phyloP scores from a whole-genome alignment of 2,797 vertebrate genomes.

The Muraenolepis orangiensis region DNA sequence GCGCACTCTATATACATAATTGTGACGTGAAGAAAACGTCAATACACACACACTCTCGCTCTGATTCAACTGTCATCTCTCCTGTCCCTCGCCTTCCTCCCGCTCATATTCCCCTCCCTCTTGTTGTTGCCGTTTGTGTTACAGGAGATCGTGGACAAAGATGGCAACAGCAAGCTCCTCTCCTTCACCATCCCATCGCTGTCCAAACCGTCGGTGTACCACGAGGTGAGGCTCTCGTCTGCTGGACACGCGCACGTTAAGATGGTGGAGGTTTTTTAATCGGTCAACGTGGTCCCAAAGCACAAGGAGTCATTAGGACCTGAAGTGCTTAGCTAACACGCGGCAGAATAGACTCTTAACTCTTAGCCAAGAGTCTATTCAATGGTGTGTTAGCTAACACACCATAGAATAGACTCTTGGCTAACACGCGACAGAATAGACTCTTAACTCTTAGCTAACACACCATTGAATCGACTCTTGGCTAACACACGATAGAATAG shows the following conservation, averaged over 20 bases:
- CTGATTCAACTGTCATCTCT: not conserved
- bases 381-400: too few relatives aligned
- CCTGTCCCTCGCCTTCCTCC: not conserved
- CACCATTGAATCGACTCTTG: too few relatives aligned
- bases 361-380: too few relatives aligned
- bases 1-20: not conserved
- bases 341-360: too few relatives aligned
- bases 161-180: constrained; percentile 95
- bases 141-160: constrained; percentile 98
- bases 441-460: too few relatives aligned
- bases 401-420: too few relatives aligned
- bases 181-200: constrained; percentile 97
- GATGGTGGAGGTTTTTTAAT: not conserved
- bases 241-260: not conserved
- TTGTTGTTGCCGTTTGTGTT: constrained; percentile 28
- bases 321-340: not conserved
- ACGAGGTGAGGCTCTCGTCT: constrained; percentile 80
- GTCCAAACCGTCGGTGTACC: constrained; percentile 97
- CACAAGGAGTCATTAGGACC: not conserved
- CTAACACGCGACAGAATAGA: too few relatives aligned
- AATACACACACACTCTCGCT: not conserved
- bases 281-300: not conserved
- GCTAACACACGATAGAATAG: too few relatives aligned
- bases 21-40: not conserved
- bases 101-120: not conserved